Percentiles rank a stretch among this genome's conserved stretches.
Conservation (phyloP, 2,113 vertebrate species). For the Hemibagrus wyckioides region DNA sequence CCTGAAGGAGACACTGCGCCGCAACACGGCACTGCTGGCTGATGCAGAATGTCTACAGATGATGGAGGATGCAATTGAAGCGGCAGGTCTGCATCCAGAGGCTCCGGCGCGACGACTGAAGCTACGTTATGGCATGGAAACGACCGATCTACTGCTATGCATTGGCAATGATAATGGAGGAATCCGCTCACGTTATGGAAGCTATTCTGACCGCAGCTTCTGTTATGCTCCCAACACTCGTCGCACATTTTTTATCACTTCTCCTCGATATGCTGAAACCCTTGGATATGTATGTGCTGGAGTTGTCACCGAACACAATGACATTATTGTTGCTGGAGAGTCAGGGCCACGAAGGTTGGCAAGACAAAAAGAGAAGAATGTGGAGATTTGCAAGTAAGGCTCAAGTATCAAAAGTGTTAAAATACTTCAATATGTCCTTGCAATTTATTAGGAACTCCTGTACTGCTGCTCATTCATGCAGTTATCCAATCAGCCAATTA, state of each 20-base stretch:
- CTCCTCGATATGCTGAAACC: constrained; percentile 88
- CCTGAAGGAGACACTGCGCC: constrained; percentile 80
- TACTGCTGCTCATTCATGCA: background rate
- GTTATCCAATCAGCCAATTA: background rate
- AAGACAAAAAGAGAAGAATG: constrained; percentile 81
- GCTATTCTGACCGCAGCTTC: constrained; percentile 88
- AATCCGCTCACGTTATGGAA: constrained; percentile 86
- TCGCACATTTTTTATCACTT: constrained; percentile 90
- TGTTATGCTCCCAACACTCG: constrained; percentile 83
- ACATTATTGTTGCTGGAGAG: constrained; percentile 90
- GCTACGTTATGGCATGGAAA: constrained; percentile 96
- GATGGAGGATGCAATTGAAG: constrained; percentile 68
- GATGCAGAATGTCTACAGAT: constrained; percentile 78
- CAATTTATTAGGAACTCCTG: background rate
- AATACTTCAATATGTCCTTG: background rate
- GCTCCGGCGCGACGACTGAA: constrained; percentile 75
- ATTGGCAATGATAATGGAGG: constrained; percentile 86
- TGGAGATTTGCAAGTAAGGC: constrained; percentile 90
- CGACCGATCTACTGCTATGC: constrained; percentile 89
- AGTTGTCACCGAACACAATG: constrained; percentile 87
- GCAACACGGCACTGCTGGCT: constrained; percentile 83
- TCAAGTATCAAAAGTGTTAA: background rate
- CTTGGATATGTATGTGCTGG: constrained; percentile 86
- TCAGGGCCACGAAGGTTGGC: constrained; percentile 80
- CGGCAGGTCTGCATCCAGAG: constrained; percentile 67